Base-by-base conservation (phyloP, 2,113 vertebrate species). In the Nothobranchius kuhntae region DNA sequence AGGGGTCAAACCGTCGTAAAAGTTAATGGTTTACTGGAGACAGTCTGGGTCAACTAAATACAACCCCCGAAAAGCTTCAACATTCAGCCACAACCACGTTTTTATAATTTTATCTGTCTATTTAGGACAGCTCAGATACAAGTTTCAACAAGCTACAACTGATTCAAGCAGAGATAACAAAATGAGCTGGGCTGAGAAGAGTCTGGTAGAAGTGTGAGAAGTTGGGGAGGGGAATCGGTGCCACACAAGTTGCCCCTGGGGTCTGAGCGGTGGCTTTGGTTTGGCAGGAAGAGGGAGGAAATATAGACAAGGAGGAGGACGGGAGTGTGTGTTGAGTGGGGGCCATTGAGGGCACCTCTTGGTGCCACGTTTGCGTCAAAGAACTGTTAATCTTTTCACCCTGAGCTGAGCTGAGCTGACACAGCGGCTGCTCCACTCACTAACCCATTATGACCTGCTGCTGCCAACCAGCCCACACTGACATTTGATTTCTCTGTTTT, bases 311-410 rank as follows among this genome's bases (percentile, higher is more conserved):
- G 38, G 63, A 50, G 77, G 76, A 75, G 68, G 72, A 65, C 79
- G 71, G 64, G 65, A 17, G 40, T 64, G 52, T 64, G 52, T 77
- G 65, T 68, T 65, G 68, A 9, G 8, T 13, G 26, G 52, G 56
- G 78, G 66, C 40, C 17, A 63, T 26, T 1, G 63, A 61, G 68
- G 83, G 69, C 79, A 71, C 73, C 75, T 78, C 36, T 5, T 66
- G 83, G 77, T 91, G 91, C 91, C 91, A 93, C 91, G 90, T 92
- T 91, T 86, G 55, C 90, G 91, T 87, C 85, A 87, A 82, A 40
- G 38, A 40, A 89, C 85, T 88, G 72, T 77, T 61, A 84, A 84
- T 82, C 77, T 75, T 80, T 85, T 88, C 38, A 40, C 38, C 3
- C 6, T 7, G 38, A 40, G 38, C 38, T 40, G 38, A 40, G 38